A percentile compares a stretch with the other conserved stretches of the same genome.
Evolutionary conservation across 2,113 vertebrate species (phyloP).

Genomic region (Coturnix japonica): DNA sequence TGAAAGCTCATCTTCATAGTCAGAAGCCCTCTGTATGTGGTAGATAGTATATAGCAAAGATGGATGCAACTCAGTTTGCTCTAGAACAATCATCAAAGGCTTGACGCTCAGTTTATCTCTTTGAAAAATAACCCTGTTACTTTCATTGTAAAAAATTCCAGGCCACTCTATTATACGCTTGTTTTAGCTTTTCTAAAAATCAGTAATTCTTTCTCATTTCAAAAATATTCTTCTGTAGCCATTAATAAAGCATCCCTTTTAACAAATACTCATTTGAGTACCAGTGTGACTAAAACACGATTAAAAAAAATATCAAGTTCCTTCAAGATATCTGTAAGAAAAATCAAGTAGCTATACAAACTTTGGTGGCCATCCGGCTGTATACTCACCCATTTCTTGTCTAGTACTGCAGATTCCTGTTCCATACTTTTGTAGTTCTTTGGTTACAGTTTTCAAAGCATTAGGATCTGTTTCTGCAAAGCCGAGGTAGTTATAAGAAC

Average conservation of each 20-base stretch:
- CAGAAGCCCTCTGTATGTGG: background rate
- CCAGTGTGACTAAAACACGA: background rate
- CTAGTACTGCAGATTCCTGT: constrained; percentile 87
- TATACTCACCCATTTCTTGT: constrained; percentile 87
- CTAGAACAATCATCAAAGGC: background rate
- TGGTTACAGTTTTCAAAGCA: constrained; percentile 85
- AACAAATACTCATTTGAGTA: background rate
- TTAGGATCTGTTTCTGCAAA: constrained; percentile 85
- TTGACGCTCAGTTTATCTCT: background rate
- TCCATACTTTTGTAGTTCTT: constrained; percentile 79
- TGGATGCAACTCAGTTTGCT: background rate
- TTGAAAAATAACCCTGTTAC: background rate
- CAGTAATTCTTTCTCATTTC: background rate
- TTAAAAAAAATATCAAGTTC: background rate
- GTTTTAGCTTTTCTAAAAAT: background rate
- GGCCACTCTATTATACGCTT: background rate
- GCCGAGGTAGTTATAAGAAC: constrained; percentile 96
- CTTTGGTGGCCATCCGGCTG: background rate
- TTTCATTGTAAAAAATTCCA: background rate
- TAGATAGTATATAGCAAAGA: background rate
- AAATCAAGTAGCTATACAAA: background rate
- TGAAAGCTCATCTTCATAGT: background rate
- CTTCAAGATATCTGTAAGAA: background rate
- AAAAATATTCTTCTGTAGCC: background rate
- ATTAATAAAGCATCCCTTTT: background rate